Evolutionary conservation across 2,797 vertebrate genomes (phyloP).

Genomic region (Saxicola maurus): DNA sequence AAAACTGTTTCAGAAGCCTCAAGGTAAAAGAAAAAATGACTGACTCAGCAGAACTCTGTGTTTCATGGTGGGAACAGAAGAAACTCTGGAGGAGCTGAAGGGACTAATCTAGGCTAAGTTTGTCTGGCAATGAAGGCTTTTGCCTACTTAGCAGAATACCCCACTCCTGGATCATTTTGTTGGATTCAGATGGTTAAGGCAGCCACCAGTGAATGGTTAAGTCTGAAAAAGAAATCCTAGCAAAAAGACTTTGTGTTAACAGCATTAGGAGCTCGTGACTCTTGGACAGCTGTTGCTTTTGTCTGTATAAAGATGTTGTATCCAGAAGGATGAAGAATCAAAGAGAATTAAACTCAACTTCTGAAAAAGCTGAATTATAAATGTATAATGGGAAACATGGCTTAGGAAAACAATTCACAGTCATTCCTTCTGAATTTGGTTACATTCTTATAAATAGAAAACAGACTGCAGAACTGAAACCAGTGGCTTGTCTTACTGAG

Average conservation of each 20-base stretch:
- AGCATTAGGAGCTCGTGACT: not conserved
- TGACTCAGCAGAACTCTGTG: not conserved
- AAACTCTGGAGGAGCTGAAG: not conserved
- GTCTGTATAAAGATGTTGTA: not conserved
- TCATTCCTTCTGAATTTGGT: not conserved
- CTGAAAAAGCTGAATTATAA: not conserved
- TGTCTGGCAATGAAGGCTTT: not conserved
- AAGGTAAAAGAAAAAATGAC: not conserved
- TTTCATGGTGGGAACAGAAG: not conserved
- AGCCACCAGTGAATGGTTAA: not conserved
- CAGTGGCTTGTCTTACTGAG: not conserved
- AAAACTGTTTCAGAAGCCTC: not conserved
- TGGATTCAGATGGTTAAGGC: not conserved
- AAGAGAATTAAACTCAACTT: not conserved
- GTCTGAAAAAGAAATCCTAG: not conserved
- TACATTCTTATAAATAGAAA: not conserved
- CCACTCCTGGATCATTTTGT: not conserved
- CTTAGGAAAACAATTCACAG: not conserved
- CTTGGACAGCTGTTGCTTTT: not conserved
- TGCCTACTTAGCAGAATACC: not conserved
- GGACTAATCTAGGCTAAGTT: not conserved
- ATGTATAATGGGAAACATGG: not conserved
- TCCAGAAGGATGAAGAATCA: not conserved
- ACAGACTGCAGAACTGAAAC: not conserved
- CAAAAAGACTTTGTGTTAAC: not conserved